Base-by-base conservation (phyloP, 2,888 invertebrate genomes). In the Orthosia gothica region DNA sequence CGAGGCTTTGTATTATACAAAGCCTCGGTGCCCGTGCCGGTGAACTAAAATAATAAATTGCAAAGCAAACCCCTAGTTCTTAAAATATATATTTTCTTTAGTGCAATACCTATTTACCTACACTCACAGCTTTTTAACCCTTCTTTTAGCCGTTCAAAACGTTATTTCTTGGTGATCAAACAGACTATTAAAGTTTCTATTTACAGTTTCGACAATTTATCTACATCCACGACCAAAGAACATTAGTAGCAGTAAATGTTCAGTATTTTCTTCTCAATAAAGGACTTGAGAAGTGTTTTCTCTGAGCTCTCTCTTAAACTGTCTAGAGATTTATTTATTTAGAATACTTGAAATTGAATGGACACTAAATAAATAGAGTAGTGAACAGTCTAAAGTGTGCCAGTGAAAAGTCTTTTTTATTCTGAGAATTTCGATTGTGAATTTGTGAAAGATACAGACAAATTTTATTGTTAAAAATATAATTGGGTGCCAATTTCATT, bases 231-330 rank as follows among this genome's bases (percentile, higher is more conserved):
- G 45, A 57, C 13, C 7, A 23, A 75, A 57, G 32, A 52, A 76
- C 67, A 68, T 80, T 71, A 65, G 66, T 45, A 62, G 73, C 54
- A 61, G 71, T 68, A 86, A 83, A 62, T 16, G 59, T 70, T 58
- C 32, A 50, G 75, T 65, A 70, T 79, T 79, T 75, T 50, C 63
- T 73, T 79, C 45, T 74, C 72, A 76, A 77, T 85, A 82, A 78
- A 84, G 66, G 72, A 68, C 65, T 74, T 65, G 26, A 50, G 65
- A 50, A 76, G 52, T 73, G 52, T 81, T 65, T 77, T 69, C 71
- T 64, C 70, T 66, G 54, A 76, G 64, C 61, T 79, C 23, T 65
- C 63, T 75, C 69, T 70, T 70, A 62, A 69, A 74, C 57, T 55
- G 66, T 77, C 54, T 70, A 7, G 26, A 70, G 73, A 87, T 85